Evolutionary conservation across 2,888 invertebrate species (phyloP).

Genomic region (Tubulanus polymorphus): DNA sequence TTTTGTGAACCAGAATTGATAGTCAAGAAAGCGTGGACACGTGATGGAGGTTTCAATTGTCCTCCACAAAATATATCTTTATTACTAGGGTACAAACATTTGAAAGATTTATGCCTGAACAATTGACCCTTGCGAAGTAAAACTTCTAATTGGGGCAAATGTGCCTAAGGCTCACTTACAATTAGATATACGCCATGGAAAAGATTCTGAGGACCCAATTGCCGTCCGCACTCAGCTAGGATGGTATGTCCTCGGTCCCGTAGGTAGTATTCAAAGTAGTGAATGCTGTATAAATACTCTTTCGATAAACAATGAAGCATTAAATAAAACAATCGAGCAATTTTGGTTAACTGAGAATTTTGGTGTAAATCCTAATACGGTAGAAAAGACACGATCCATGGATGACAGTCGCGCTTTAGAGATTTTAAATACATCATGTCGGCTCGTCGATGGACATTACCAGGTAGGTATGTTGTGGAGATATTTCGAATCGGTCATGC

Average conservation of each 20-base stretch:
- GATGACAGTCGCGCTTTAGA: neutral
- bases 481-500: neutral
- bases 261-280: neutral
- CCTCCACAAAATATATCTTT: too few relatives aligned
- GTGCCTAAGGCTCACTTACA: conserved; percentile 1
- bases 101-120: too few relatives aligned
- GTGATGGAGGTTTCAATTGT: too few relatives aligned
- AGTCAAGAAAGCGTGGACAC: too few relatives aligned
- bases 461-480: conserved; percentile 1
- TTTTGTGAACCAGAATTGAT: too few relatives aligned
- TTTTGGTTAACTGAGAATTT: conserved; percentile 1
- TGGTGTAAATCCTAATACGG: neutral
- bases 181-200: neutral
- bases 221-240: neutral
- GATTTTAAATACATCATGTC: neutral
- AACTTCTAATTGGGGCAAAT: neutral
- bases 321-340: neutral
- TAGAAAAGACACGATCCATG: neutral
- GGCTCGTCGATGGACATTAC: neutral
- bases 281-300: neutral
- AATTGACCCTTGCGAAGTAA: neutral
- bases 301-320: too few relatives aligned
- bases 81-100: too few relatives aligned
- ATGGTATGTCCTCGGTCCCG: conserved; percentile 1
- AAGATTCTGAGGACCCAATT: neutral